phyloP scores from a whole-genome alignment of 2,888 invertebrate genomes.

The Sphaerophoria taeniata region DNA sequence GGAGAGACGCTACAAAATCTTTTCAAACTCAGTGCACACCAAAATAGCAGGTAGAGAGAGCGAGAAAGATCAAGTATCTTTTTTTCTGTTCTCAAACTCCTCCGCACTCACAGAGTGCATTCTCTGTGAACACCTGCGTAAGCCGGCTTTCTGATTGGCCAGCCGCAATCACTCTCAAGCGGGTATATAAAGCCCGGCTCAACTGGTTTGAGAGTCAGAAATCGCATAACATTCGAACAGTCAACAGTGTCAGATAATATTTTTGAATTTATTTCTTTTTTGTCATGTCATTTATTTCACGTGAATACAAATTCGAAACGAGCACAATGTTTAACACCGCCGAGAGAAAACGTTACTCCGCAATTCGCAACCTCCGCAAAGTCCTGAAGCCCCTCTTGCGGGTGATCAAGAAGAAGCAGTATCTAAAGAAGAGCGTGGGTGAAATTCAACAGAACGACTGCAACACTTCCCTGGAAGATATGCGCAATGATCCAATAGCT shows the following conservation, averaged over 20 bases:
- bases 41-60: slow-evolving; percentile 76
- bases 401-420: slow-evolving; percentile 80
- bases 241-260: slow-evolving; percentile 14
- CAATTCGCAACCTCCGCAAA: slow-evolving; percentile 80
- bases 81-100: slow-evolving; percentile 27
- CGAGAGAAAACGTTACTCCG: slow-evolving; percentile 77
- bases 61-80: slow-evolving; percentile 58
- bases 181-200: slow-evolving; percentile 76
- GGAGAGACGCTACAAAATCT: slow-evolving; percentile 14
- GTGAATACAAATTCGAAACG: slow-evolving; percentile 81
- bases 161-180: slow-evolving; percentile 35
- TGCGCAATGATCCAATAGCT: slow-evolving; percentile 80
- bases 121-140: slow-evolving; percentile 66
- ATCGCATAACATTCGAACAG: slow-evolving; percentile 74
- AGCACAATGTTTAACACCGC: slow-evolving; percentile 77
- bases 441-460: slow-evolving; percentile 80
- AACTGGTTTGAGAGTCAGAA: slow-evolving; percentile 76
- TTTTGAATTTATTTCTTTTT: not conserved
- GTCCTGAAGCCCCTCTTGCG: slow-evolving; percentile 81
- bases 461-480: slow-evolving; percentile 81
- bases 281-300: slow-evolving; percentile 79
- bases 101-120: slow-evolving; percentile 33
- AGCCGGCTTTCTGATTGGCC: slow-evolving; percentile 63
- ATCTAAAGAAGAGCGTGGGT: slow-evolving; percentile 79
- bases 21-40: slow-evolving; percentile 25